Base-by-base conservation (phyloP, 2,888 invertebrate species). In the Ochropacha duplaris region DNA sequence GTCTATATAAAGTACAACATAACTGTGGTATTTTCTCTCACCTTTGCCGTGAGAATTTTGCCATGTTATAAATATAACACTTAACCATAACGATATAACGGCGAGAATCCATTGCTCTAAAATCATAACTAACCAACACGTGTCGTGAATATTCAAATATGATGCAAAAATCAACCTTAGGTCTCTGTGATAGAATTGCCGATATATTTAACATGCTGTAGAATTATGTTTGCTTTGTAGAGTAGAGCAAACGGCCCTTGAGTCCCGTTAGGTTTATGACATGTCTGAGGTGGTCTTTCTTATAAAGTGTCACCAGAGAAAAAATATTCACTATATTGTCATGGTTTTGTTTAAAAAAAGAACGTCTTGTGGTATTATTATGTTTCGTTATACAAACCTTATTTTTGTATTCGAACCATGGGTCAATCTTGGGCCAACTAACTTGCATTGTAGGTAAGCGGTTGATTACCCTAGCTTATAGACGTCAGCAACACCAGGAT, bases 181-280 rank as follows among this genome's bases (percentile, higher is more conserved):
- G 19, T 3, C 44, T 0, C 0, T 6, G 8, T 16, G 19, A 19
- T 44, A 44, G n/a, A 19, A 44, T 16, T 19, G 19, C 9, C 19
- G 9, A 44, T 19, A 9, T 9, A 44, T 16, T 44, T 19, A 19
- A 6, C 19, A 1, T 19, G 44, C 1, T 44, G 19, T 44, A 16
- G 16, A 39, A 34, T 5, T 39, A 39, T 9, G 44, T 44, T 9
- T 3, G 44, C 19, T 44, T 44, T 44, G 44, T 2, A 44, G 44
- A 44, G 44, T 19, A 44, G 39, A 44, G 44, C 44, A 44, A 44
- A 44, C 44, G 44, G 44, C 44, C 44, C 44, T 44, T 44, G 44
- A 19, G 19, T 44, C 44, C 44, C 44, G 44, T 44, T 44, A 44
- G 44, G n/a, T 19, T 44, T 44, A 44, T 44, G 44, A 44, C 44